These are phyloP conservation scores for Lasioglossum malachurum DNA, from an alignment of 2,888 invertebrate genomes.

Conservation along the genomic window DNA sequence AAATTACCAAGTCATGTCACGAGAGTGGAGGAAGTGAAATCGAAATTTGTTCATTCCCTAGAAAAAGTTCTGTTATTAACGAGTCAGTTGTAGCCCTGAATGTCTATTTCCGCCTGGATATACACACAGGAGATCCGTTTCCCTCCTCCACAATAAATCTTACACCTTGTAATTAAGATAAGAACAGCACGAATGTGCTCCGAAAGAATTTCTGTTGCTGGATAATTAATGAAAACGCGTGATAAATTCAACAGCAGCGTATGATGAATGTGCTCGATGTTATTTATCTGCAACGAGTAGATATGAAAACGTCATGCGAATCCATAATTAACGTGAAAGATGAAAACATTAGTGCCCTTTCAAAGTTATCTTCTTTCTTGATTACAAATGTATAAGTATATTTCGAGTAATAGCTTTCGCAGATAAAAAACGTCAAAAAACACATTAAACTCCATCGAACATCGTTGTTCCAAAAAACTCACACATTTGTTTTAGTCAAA, in stretches of 20 bases:
- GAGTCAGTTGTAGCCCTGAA: not conserved
- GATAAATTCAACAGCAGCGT: conserved; percentile 30
- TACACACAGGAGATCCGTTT: conserved; percentile 30
- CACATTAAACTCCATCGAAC: not conserved
- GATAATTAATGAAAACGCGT: conserved; percentile 51
- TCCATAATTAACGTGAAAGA: conserved; percentile 31
- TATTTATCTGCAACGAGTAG: conserved; percentile 31
- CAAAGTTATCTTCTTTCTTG: not conserved
- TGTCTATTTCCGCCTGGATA: conserved; percentile 40
- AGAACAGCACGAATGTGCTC: conserved; percentile 41
- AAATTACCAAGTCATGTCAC: conserved; percentile 6
- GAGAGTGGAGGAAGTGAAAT: not conserved
- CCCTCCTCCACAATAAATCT: conserved; percentile 40
- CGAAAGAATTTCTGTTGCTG: conserved; percentile 40
- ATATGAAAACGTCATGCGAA: conserved; percentile 18
- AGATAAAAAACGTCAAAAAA: not conserved
- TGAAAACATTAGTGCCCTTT: conserved; percentile 7
- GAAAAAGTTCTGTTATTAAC: conserved; percentile 33
- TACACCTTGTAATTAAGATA: conserved; percentile 52
- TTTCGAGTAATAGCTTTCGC: not conserved
- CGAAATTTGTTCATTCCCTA: conserved; percentile 24
- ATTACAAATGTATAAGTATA: not conserved
- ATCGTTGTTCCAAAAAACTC: not conserved
- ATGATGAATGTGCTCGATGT: conserved; percentile 22
- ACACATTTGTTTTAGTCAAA: too few relatives aligned